Base-by-base conservation (phyloP, 2,113 vertebrate species). In the Felis chaus region DNA sequence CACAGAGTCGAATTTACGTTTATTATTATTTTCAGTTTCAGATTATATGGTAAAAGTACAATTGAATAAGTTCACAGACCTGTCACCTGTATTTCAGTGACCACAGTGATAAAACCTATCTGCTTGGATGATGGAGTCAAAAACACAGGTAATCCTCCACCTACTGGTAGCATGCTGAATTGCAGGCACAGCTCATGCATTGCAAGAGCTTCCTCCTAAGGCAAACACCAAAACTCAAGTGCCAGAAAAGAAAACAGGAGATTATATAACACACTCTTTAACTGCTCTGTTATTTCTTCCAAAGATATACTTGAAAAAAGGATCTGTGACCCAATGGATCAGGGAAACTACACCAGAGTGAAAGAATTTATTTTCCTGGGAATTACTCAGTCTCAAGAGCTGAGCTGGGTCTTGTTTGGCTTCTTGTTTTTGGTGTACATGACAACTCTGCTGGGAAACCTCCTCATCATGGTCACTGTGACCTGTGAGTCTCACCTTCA, bases 291-390 rank as follows among this genome's bases (percentile, higher is more conserved):
- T 19, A 36, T 55, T 69, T 94, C 71, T 94, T 69, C 66, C 91
- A 80, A 50, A 91, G 33, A 50, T 76, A 61, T 11, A 11, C 65
- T 12, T 71, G 36, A 19, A 74, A 45, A 50, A 50, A 88, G 33
- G 7, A 83, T 27, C 50, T 50, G 66, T 65, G 87, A 91, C 16
- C 8, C 57, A 50, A 94, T 97, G 95, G 95, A 91, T 25, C 71
- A 31, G 11, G 88, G 45, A 48, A 96, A 96, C 55, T 27, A 57
- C 16, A 86, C 95, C 27, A 89, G 41, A 61, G 90, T 96, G 39
- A 87, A 83, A 61, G 96, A 96, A 91, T 93, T 97, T 76, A 65
- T 96, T 55, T 86, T 95, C 50, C 63, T 87, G 50, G 96, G 97
- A 53, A 89, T 97, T 15, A 89, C 84, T 27, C 95, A 87, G 48